phyloP scores from a whole-genome alignment of 1,140 invertebrate genomes.

The Sogatella furcifera region DNA sequence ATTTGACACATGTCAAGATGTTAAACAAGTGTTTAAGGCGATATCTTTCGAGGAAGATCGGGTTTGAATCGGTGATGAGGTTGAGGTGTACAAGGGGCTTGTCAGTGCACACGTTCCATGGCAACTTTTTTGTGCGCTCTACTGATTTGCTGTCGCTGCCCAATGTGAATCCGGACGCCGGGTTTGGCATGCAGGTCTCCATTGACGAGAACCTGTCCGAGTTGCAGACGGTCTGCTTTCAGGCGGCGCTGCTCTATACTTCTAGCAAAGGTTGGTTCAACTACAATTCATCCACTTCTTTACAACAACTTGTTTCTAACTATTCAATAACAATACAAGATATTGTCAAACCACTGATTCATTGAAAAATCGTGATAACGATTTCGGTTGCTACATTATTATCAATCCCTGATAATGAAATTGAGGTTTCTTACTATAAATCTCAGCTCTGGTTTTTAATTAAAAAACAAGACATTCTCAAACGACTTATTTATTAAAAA shows the following conservation, averaged over 20 bases:
- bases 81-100: constrained; percentile 88
- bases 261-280: constrained; percentile 76
- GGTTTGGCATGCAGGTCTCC: constrained; percentile 94
- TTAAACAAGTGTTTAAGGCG: constrained; percentile 71
- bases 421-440: no score
- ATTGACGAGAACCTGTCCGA: constrained; percentile 88
- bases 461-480: no score
- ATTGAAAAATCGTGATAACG: no score
- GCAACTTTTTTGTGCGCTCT: constrained; percentile 97
- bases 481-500: no score
- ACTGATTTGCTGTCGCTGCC: constrained; percentile 93
- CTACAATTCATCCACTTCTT: neutral
- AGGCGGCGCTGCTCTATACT: constrained; percentile 95
- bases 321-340: no score
- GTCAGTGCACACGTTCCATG: constrained; percentile 95
- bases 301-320: neutral
- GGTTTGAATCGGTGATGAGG: constrained; percentile 98
- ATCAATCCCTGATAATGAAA: no score
- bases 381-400: no score
- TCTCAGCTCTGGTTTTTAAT: no score
- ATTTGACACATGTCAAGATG: constrained; percentile 54
- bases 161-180: constrained; percentile 96
- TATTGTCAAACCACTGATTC: no score
- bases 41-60: constrained; percentile 93
- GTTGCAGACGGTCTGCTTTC: constrained; percentile 85